Evolutionary conservation across 1,140 invertebrate genomes (phyloP), one percentile per base, ranked within the genome.

Genomic region (Philotrypesis tridentata): DNA sequence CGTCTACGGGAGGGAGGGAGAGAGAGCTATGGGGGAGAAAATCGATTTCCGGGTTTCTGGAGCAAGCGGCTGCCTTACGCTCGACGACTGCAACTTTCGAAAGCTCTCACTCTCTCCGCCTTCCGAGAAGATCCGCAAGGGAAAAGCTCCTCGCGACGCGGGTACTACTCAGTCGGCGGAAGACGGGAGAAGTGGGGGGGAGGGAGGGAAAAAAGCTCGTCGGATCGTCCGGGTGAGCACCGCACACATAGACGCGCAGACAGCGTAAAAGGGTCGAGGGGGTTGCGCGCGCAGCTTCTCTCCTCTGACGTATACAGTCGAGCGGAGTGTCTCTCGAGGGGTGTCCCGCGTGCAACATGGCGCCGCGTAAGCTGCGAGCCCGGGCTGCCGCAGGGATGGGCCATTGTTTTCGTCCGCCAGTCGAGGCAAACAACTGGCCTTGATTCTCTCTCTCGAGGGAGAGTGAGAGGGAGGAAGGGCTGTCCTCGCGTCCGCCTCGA

Each of bases 1-100:
- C 14, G 14, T 71, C 11, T n/a, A 40, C n/a, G 70, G 43, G 70
- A 71, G 70, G 33, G 25, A 7, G 65, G 33, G 29, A 68, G 27
- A 68, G 17, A 31, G 12, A 33, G 65, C 65, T 40, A 48, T 67
- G 40, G 63, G 65, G 11, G 43, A 48, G 37, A 65, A 81, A 82
- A 82, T 82, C 74, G 80, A 82, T 82, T 82, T 82, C 80, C 80
- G 73, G 74, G 55, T 71, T 72, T 76, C 74, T 77, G 74, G 80
- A 82, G 80, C 73, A 72, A 14, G 14, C 67, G 61, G 8, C 31
- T 4, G 21, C 1, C 48, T 68, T 68, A 63, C 31, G 48, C 48
- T 79, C 2, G 1, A 7, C 25, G 4, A 23, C 17, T 31, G 0
- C 25, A 12, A 23, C 7, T 67, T 67, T 23, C 63, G 2, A n/a